Conservation (phyloP, 2,888 invertebrate genomes). For the Clunio marinus region DNA sequence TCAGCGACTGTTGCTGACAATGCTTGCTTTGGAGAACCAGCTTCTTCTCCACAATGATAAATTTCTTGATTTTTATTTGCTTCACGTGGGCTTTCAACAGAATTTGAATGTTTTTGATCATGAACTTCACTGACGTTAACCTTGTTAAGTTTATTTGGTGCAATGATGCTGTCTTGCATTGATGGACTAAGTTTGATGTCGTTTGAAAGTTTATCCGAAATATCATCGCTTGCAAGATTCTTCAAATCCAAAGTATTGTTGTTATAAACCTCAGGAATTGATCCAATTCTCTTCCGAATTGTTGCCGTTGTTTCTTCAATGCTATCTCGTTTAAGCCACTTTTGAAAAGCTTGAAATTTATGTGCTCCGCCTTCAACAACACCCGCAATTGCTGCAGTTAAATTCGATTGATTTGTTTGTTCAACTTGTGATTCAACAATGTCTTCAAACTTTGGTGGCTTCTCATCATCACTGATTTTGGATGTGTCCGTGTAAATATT, state of each 20-base stretch:
- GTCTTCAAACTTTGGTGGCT: conserved; percentile 14
- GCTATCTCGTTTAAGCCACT: conserved; percentile 52
- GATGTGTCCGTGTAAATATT: conserved; percentile 19
- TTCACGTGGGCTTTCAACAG: conserved; percentile 2
- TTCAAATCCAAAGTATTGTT: conserved; percentile 36
- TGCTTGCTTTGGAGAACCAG: conserved; percentile 65
- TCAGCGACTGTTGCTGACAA: conserved; percentile 90
- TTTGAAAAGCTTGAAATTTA: conserved; percentile 51
- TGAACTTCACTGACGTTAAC: not conserved
- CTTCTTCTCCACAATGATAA: conserved; percentile 46
- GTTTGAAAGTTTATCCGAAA: conserved; percentile 31
- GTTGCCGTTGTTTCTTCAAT: conserved; percentile 43
- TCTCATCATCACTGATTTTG: conserved; percentile 18
- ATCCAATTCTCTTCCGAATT: conserved; percentile 41
- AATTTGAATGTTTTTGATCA: conserved; percentile 14
- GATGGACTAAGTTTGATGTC: conserved; percentile 35
- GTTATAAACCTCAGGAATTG: conserved; percentile 39
- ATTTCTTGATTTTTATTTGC: conserved; percentile 43
- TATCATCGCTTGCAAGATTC: conserved; percentile 23
- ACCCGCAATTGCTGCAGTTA: conserved; percentile 46
- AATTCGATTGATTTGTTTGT: conserved; percentile 44
- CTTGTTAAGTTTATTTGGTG: conserved; percentile 29
- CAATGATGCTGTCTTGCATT: conserved; percentile 23
- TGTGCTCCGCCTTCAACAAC: conserved; percentile 50
- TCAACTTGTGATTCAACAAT: conserved; percentile 27